A percentile compares a stretch with the other conserved stretches of the same genome.
phyloP scores from a whole-genome alignment of 1,140 invertebrate species.

The Vanessa atalanta region DNA sequence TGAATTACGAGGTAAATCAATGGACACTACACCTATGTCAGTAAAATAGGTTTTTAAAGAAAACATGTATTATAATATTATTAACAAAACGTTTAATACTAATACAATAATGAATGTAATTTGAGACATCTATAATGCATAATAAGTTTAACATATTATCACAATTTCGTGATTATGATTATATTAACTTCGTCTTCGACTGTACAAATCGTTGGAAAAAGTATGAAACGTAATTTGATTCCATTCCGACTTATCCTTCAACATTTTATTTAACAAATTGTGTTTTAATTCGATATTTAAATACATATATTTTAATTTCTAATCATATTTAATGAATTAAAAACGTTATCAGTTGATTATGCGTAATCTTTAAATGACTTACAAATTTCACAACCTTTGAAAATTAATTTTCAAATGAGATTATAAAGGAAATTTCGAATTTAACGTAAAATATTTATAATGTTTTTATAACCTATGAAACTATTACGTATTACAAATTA shows the following conservation, averaged over 20 bases:
- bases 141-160: slow-evolving; percentile 41
- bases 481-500: slow-evolving; percentile 36
- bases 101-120: slow-evolving; percentile 2
- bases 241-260: slow-evolving; percentile 33
- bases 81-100: too few relatives aligned
- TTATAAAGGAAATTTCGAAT: not conserved
- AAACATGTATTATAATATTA: too few relatives aligned
- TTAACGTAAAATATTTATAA: not conserved
- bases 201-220: slow-evolving; percentile 36
- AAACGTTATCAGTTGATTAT: slow-evolving; percentile 26
- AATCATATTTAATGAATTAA: slow-evolving; percentile 25
- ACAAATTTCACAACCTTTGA: slow-evolving; percentile 47
- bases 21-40: too few relatives aligned
- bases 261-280: slow-evolving; percentile 24
- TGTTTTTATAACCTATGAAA: slow-evolving; percentile 3
- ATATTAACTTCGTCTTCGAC: slow-evolving; percentile 36
- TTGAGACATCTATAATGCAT: slow-evolving; percentile 31
- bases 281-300: slow-evolving; percentile 16
- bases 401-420: slow-evolving; percentile 29
- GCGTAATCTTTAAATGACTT: slow-evolving; percentile 34
- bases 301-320: slow-evolving; percentile 15
- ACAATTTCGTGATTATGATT: slow-evolving; percentile 55
- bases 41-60: too few relatives aligned
- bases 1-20: too few relatives aligned
- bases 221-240: slow-evolving; percentile 43